Evolutionary conservation across 2,888 invertebrate genomes (phyloP).

Genomic region (Copidosoma aretas): DNA sequence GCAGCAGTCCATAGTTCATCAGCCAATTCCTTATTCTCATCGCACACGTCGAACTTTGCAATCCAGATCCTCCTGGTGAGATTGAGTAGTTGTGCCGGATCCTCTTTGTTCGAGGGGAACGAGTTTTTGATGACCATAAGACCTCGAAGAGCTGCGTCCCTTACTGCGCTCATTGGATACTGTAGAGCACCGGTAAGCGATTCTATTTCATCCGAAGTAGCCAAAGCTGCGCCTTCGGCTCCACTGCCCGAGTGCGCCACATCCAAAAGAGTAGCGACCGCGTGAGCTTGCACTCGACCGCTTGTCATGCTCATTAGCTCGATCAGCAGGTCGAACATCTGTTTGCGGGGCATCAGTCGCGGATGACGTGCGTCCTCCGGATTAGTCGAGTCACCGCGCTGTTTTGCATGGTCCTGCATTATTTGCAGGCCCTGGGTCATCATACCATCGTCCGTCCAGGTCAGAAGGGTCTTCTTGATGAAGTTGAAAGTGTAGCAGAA

Average conservation of each 20-base stretch:
- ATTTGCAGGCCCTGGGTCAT: conserved; percentile 71
- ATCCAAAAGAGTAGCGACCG: conserved; percentile 80
- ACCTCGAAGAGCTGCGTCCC: conserved; percentile 82
- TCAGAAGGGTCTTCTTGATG: conserved; percentile 69
- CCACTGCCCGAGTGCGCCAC: conserved; percentile 80
- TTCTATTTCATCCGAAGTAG: conserved; percentile 75
- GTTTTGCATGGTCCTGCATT: conserved; percentile 76
- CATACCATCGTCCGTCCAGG: conserved; percentile 66
- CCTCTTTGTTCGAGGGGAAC: conserved; percentile 69
- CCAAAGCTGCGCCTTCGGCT: conserved; percentile 68
- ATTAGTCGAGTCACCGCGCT: conserved; percentile 64
- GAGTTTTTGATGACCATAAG: conserved; percentile 70
- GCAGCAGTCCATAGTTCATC: conserved; percentile 69
- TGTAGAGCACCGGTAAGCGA: conserved; percentile 77
- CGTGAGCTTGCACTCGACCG: conserved; percentile 78
- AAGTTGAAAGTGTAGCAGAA: conserved; percentile 86
- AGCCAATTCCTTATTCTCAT: conserved; percentile 75
- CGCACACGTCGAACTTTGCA: conserved; percentile 79
- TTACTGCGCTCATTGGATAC: conserved; percentile 71
- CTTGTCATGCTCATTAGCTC: conserved; percentile 74
- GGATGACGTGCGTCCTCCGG: conserved; percentile 73
- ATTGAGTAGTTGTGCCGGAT: conserved; percentile 67
- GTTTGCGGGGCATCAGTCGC: conserved; percentile 78
- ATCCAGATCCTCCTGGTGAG: conserved; percentile 82
- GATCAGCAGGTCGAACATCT: conserved; percentile 82